Evolutionary conservation across 2,113 vertebrate genomes (phyloP).

Genomic region (human): GRCh38 chr7:150371501-150372000

Average conservation of each 20-base stretch:
- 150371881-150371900: constrained; percentile 74
- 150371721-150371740: constrained; percentile 27
- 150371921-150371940: constrained; percentile 68
- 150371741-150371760: constrained; percentile 71
- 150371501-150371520: constrained; percentile 66
- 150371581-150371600: constrained; percentile 73
- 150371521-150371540: constrained; percentile 75
- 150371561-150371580: constrained; percentile 62
- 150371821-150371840: constrained; percentile 78
- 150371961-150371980: constrained; percentile 83
- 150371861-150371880: constrained; percentile 67
- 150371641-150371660: constrained; percentile 69
- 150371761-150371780: constrained; percentile 77
- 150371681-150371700: constrained; percentile 65
- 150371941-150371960: constrained; percentile 76
- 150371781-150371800: constrained; percentile 79
- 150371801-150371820: constrained; percentile 80
- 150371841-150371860: constrained; percentile 74
- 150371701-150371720: constrained; percentile 74
- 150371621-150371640: constrained; percentile 74
- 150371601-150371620: constrained; percentile 64
- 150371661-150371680: constrained; percentile 60
- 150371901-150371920: constrained; percentile 61
- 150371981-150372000: constrained; percentile 82
- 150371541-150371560: constrained; percentile 69